Percentiles rank a stretch among this genome's conserved stretches.
Evolutionary conservation across 2,113 vertebrate species (phyloP).

Genomic region (Conger conger): DNA sequence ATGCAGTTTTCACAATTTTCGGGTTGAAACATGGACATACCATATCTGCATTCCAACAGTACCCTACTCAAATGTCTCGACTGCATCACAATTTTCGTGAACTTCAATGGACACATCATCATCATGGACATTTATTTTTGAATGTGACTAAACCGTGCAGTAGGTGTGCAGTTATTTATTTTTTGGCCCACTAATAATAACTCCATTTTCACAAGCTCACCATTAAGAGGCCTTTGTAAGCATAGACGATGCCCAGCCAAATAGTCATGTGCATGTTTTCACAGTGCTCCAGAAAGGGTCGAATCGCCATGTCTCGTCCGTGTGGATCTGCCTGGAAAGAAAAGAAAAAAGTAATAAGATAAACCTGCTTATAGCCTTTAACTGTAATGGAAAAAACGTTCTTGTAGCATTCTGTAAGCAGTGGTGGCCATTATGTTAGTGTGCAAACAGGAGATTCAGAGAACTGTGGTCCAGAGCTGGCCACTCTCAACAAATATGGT

Average conservation of each 20-base stretch:
- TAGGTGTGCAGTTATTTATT: neutral
- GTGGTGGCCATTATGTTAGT: neutral
- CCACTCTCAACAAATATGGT: neutral
- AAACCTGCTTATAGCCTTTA: no score
- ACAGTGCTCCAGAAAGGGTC: slow-evolving; percentile 96
- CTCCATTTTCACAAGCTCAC: slow-evolving; percentile 67
- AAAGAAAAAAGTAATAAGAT: neutral
- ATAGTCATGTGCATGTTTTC: slow-evolving; percentile 99
- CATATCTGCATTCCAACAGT: neutral
- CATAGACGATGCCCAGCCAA: slow-evolving; percentile 98
- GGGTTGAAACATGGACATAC: neutral
- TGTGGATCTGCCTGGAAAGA: slow-evolving; percentile 88
- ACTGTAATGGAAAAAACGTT: neutral
- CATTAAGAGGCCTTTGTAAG: slow-evolving; percentile 98
- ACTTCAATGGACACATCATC: neutral
- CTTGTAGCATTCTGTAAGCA: neutral
- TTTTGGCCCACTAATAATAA: no score
- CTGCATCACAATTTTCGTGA: neutral
- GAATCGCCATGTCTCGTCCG: slow-evolving; percentile 94
- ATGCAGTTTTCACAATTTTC: neutral
- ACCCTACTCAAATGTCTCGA: neutral
- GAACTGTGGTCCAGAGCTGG: neutral
- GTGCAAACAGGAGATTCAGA: neutral
- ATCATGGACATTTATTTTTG: neutral
- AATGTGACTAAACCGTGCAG: neutral